A percentile compares a stretch with the other conserved stretches of the same genome.
Evolutionary conservation across 2,113 vertebrate species (phyloP).

Genomic region (Seriola dumerili): DNA sequence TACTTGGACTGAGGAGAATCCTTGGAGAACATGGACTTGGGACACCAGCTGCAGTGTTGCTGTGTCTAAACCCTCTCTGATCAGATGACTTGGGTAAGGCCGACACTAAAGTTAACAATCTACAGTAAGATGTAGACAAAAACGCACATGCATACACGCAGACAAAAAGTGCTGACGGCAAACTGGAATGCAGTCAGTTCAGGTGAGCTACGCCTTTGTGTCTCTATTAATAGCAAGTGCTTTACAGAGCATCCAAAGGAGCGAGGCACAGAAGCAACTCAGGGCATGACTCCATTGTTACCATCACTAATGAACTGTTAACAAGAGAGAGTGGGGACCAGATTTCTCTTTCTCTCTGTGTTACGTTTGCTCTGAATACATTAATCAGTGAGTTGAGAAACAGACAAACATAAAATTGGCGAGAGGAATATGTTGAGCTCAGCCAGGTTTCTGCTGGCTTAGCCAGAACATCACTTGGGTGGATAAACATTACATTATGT

Average conservation of each 20-base stretch:
- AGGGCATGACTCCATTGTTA: constrained; percentile 43
- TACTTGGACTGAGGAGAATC: background rate
- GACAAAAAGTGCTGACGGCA: background rate
- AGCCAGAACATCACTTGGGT: constrained; percentile 59
- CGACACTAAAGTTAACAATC: constrained; percentile 3
- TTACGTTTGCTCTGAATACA: constrained; percentile 67
- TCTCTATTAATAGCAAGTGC: constrained; percentile 66
- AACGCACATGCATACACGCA: background rate
- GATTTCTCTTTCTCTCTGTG: constrained; percentile 37
- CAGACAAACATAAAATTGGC: constrained; percentile 63
- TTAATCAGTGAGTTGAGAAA: constrained; percentile 64
- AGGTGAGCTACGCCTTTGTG: constrained; percentile 60
- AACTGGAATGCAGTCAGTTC: constrained; percentile 74
- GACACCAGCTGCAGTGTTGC: background rate
- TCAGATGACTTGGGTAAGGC: background rate
- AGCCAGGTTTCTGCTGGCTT: constrained; percentile 61
- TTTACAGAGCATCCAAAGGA: constrained; percentile 19
- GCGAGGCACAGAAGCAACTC: constrained; percentile 30
- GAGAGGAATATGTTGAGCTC: constrained; percentile 40
- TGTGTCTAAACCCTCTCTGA: background rate
- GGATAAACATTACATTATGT: constrained; percentile 64
- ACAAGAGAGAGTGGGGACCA: constrained; percentile 37
- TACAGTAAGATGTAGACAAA: background rate
- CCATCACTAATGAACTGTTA: constrained; percentile 64
- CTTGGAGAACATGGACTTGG: background rate